Evolutionary conservation across 2,113 vertebrate genomes (phyloP).

Genomic region (Condylura cristata): DNA sequence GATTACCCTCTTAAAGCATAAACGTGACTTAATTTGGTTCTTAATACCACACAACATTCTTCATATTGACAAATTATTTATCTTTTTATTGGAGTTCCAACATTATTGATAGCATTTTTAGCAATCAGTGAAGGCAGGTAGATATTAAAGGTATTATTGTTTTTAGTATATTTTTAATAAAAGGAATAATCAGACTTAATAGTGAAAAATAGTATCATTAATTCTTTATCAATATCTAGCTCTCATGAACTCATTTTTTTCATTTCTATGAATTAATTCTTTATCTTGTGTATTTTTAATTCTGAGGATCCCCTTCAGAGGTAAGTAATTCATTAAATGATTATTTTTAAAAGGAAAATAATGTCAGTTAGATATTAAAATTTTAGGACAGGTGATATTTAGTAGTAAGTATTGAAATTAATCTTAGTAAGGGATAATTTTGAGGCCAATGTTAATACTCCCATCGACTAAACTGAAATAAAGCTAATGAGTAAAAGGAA

Average conservation of each 20-base stretch:
- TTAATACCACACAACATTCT: neutral
- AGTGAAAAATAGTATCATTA: neutral
- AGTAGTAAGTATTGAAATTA: neutral
- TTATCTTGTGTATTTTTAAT: neutral
- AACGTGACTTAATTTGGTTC: neutral
- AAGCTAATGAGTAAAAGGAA: neutral
- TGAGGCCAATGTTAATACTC: neutral
- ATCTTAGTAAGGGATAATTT: neutral
- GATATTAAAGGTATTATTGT: neutral
- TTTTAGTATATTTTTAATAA: slow-evolving; percentile 31
- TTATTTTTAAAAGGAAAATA: neutral
- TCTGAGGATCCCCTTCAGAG: neutral
- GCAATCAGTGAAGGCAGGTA: neutral
- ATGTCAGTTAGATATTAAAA: neutral
- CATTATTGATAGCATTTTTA: neutral
- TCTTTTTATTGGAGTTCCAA: neutral
- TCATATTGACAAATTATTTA: slow-evolving; percentile 9
- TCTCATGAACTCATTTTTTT: slow-evolving; percentile 25
- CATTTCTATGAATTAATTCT: neutral
- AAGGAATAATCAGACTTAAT: slow-evolving; percentile 12
- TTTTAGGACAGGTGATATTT: neutral
- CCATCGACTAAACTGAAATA: neutral
- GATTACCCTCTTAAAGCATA: neutral
- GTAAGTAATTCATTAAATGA: neutral
- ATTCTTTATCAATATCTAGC: neutral